A percentile compares a stretch with the other conserved stretches of the same genome.
Conservation (phyloP, 2,113 vertebrate genomes). For the Barbus barbus region DNA sequence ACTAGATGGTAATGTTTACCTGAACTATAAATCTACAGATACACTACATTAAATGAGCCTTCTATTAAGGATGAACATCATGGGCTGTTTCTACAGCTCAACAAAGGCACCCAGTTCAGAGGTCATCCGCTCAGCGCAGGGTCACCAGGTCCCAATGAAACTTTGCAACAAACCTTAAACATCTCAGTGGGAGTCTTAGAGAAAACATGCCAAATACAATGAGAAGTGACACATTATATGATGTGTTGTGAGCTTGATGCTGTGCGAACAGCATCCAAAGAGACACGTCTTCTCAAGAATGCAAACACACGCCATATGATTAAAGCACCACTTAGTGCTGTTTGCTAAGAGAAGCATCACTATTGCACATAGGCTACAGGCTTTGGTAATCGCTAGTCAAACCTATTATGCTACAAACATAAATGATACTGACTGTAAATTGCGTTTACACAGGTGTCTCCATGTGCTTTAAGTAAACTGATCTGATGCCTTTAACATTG, state of each 20-base stretch:
- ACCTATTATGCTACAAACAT: not conserved
- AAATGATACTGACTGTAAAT: not conserved
- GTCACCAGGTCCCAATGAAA: constrained; percentile 20
- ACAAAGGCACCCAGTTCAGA: constrained; percentile 13
- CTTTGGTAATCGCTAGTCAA: not conserved
- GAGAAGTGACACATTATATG: constrained; percentile 30
- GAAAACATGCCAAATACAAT: constrained; percentile 24
- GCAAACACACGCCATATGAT: not conserved
- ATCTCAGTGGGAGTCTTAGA: not conserved
- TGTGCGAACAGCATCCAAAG: constrained; percentile 8
- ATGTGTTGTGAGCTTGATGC: constrained; percentile 17
- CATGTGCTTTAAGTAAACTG: not conserved
- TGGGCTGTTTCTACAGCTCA: not conserved
- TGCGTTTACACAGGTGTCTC: constrained; percentile 34
- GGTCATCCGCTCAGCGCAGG: constrained; percentile 6
- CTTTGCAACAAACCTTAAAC: constrained; percentile 7
- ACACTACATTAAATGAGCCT: not conserved
- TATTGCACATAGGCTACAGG: not conserved
- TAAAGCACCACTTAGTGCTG: not conserved
- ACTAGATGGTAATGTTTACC: constrained; percentile 15
- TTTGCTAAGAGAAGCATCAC: not conserved
- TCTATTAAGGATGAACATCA: not conserved
- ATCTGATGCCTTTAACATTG: not conserved
- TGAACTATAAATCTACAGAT: not conserved
- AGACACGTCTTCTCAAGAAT: constrained; percentile 31